Evolutionary conservation across 1,140 invertebrate genomes (phyloP).

Genomic region (Trichomalopsis sarcophagae): DNA sequence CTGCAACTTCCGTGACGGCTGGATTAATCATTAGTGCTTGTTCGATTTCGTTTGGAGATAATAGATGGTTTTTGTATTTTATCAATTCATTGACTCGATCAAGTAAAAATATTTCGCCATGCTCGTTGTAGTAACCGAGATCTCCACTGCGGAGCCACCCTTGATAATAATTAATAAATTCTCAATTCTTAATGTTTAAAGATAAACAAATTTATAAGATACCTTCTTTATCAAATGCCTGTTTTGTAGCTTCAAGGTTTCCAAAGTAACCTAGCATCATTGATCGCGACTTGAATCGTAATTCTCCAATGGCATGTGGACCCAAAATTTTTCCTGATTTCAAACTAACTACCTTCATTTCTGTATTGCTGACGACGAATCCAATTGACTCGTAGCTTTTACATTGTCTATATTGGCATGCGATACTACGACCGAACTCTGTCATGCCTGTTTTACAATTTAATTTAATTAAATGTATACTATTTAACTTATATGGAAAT

Average conservation of each 20-base stretch:
- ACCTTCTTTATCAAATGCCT: constrained; percentile 13
- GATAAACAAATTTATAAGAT: neutral
- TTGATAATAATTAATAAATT: constrained; percentile 8
- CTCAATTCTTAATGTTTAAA: neutral
- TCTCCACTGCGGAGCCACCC: constrained; percentile 79
- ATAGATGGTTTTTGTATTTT: constrained; percentile 77
- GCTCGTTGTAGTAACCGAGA: constrained; percentile 73
- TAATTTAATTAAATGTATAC: neutral
- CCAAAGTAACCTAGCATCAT: constrained; percentile 35
- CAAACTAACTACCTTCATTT: constrained; percentile 40
- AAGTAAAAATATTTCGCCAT: constrained; percentile 73
- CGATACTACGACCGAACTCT: constrained; percentile 4
- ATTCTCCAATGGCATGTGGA: constrained; percentile 58
- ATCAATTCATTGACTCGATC: constrained; percentile 79
- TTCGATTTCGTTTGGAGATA: constrained; percentile 79
- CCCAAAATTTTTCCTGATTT: constrained; percentile 54
- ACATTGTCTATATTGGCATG: neutral
- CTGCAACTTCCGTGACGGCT: constrained; percentile 76
- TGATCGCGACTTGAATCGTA: constrained; percentile 57
- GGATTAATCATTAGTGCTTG: constrained; percentile 75
- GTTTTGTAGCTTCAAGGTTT: neutral
- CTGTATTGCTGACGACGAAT: neutral
- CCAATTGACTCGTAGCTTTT: constrained; percentile 27
- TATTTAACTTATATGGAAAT: neutral
- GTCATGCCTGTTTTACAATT: constrained; percentile 12